Conservation (phyloP, 2,113 vertebrate species). For the Tinamus guttatus region DNA sequence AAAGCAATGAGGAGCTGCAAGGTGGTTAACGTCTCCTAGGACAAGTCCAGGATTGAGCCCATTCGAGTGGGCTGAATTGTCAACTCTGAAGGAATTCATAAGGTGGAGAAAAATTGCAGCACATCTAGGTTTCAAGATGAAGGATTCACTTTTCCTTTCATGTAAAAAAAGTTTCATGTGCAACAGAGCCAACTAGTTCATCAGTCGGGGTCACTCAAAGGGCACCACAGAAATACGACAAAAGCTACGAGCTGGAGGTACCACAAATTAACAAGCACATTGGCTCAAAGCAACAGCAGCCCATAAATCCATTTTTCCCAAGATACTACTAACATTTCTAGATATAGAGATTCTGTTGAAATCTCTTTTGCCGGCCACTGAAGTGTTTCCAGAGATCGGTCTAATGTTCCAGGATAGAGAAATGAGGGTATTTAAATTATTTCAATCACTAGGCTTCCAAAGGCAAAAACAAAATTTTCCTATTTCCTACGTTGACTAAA, state of each 20-base stretch:
- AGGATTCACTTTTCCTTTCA: not conserved
- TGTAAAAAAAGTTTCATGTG: not conserved
- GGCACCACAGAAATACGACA: not conserved
- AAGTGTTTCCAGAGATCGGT: conserved; percentile 22
- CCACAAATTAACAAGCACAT: not conserved
- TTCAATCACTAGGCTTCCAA: not conserved
- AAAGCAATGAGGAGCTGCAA: not conserved
- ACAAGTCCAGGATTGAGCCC: not conserved
- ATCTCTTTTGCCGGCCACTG: not conserved
- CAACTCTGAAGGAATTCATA: not conserved
- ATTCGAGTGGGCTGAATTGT: not conserved
- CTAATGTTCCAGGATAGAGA: not conserved
- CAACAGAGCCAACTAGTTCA: not conserved
- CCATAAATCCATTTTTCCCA: not conserved
- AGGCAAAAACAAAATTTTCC: not conserved
- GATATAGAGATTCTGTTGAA: not conserved
- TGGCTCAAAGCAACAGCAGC: not conserved
- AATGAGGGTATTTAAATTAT: not conserved
- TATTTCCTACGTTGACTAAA: not conserved
- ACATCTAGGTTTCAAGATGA: not conserved
- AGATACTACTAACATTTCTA: not conserved
- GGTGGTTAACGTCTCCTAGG: not conserved
- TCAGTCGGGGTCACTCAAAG: conserved; percentile 2
- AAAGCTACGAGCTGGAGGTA: not conserved
- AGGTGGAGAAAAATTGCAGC: not conserved